Conservation (phyloP, 2,113 vertebrate species). For the Haemorhous mexicanus region DNA sequence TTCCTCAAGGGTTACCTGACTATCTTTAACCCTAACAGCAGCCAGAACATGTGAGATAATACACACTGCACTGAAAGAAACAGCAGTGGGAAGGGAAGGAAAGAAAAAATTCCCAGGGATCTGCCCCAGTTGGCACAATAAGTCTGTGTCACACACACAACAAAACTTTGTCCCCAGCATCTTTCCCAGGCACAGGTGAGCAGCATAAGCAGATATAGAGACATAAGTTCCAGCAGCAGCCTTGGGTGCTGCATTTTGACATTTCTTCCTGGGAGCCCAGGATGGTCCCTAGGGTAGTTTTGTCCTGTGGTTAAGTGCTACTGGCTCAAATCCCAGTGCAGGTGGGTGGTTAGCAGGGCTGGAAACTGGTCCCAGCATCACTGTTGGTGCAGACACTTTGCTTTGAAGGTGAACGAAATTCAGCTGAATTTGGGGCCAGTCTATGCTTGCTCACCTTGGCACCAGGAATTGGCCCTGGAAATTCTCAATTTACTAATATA, state of each 20-base stretch:
- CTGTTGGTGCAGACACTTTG: neutral
- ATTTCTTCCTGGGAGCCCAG: neutral
- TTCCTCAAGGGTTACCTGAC: neutral
- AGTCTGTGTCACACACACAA: neutral
- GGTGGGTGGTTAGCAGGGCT: neutral
- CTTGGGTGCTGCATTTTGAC: neutral
- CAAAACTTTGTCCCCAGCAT: neutral
- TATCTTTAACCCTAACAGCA: neutral
- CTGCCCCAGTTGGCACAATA: neutral
- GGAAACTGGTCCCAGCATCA: neutral
- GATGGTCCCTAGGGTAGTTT: neutral
- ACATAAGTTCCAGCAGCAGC: neutral
- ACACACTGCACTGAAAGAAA: neutral
- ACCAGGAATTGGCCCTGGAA: neutral
- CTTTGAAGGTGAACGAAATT: neutral
- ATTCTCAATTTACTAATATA: neutral
- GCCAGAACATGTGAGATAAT: neutral
- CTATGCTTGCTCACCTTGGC: neutral
- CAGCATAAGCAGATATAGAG: neutral
- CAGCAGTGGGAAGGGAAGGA: neutral
- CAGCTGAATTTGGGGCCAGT: neutral
- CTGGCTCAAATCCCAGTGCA: neutral
- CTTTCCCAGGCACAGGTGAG: neutral
- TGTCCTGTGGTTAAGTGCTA: neutral
- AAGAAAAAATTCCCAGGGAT: neutral